Percentiles rank a stretch among this genome's conserved stretches.
Evolutionary conservation across 2,113 vertebrate species (phyloP).

Genomic region (Lepus americanus): DNA sequence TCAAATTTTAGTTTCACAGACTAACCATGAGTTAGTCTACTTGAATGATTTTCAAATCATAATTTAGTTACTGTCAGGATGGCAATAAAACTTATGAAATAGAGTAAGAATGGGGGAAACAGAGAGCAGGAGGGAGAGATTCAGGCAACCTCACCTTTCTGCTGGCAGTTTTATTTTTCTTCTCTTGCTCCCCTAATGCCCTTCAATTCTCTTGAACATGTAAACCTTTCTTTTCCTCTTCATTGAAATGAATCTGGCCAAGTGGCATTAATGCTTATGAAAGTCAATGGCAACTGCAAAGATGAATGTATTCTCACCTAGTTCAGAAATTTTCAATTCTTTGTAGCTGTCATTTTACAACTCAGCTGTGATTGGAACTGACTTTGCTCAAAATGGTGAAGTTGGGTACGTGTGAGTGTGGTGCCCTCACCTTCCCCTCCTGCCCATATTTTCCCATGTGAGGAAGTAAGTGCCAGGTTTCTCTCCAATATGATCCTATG

Average conservation of each 20-base stretch:
- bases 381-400: neutral
- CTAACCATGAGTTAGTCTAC: slow-evolving; percentile 50
- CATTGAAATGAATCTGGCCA: slow-evolving; percentile 36
- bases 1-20: slow-evolving; percentile 75
- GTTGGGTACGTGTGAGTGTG: neutral
- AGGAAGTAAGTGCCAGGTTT: neutral
- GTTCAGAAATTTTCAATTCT: slow-evolving; percentile 38
- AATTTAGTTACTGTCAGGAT: slow-evolving; percentile 76
- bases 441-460: neutral
- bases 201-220: slow-evolving; percentile 1
- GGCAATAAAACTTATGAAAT: slow-evolving; percentile 67
- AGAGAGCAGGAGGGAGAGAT: slow-evolving; percentile 50
- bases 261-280: slow-evolving; percentile 61
- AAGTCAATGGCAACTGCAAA: slow-evolving; percentile 52
- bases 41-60: slow-evolving; percentile 74
- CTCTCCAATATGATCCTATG: fast-evolving
- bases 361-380: neutral
- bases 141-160: neutral
- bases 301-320: neutral
- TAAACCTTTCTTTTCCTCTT: slow-evolving; percentile 62
- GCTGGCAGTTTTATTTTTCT: neutral
- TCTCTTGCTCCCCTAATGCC: neutral
- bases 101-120: slow-evolving; percentile 19
- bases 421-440: neutral
- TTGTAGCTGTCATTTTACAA: neutral